These are phyloP conservation scores for Oryzias curvinotus DNA, from an alignment of 2,113 vertebrate species.

Conservation along the genomic window DNA sequence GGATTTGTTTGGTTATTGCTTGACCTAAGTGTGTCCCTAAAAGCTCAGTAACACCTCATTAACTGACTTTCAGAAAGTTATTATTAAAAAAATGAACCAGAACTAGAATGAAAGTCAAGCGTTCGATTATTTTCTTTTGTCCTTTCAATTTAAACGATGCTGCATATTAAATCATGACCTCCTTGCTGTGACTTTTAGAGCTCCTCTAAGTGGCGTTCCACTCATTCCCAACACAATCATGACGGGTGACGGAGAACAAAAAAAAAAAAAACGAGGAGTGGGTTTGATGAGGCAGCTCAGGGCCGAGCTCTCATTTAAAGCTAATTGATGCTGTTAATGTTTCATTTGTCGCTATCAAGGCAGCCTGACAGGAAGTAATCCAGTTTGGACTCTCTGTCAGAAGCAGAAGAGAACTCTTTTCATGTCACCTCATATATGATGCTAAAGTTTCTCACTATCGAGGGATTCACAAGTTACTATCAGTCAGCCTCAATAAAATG, in stretches of 20 bases:
- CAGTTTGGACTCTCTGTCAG: conserved; percentile 19
- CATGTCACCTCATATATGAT: too few species aligned
- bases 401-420: not conserved
- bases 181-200: conserved; percentile 8
- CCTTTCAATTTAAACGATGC: too few species aligned
- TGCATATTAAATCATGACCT: not conserved
- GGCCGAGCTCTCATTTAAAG: conserved; percentile 51
- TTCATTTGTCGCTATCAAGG: conserved; percentile 59
- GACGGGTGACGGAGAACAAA: conserved; percentile 33
- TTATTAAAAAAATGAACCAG: too few species aligned
- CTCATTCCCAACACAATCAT: conserved; percentile 12
- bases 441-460: too few species aligned
- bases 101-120: too few species aligned
- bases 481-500: too few species aligned
- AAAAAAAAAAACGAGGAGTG: conserved; percentile 57
- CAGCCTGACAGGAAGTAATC: conserved; percentile 9
- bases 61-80: too few species aligned
- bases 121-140: too few species aligned
- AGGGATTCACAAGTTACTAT: too few species aligned
- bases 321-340: conserved; percentile 66
- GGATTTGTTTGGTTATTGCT: too few species aligned
- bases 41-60: too few species aligned
- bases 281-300: conserved; percentile 37
- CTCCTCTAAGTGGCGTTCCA: not conserved
- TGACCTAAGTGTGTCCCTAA: too few species aligned